Evolutionary conservation across 2,113 vertebrate genomes (phyloP), one percentile per base, ranked within the genome.

Genomic region (Ciconia boyciana): DNA sequence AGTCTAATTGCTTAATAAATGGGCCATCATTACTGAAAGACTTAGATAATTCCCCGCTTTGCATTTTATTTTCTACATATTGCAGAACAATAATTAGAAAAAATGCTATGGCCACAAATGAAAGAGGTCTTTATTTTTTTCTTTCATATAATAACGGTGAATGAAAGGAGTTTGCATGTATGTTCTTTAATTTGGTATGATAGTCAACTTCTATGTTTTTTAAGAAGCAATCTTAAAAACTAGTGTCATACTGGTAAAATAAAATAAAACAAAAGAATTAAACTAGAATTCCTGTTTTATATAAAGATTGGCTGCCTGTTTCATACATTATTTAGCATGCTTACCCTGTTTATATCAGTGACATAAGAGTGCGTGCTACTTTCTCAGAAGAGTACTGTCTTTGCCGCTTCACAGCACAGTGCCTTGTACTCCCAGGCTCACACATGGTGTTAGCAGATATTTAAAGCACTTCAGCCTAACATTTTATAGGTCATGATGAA

Each of bases 271-370:
- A 28, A 81, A 79, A 79, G 78, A 89, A 94, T 82, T 92, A 46
- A 76, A 0, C 39, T 52, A 55, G 85, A 85, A 77, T 94, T 94
- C n/a, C 84, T 90, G 29, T 60, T 93, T 70, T 69, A 29, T 92
- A n/a, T 72, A 39, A 94, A 93, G 89, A 90, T 85, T 77, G 95
- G 55, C 96, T 95, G 68, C 62, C 79, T 76, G 87, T 86, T 87
- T 91, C 87, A 96, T 98, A 91, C 97, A 98, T 98, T 97, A 98
- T 98, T 98, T 96, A 98, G 65, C 90, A 44, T 90, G 58, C 95
- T 97, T 93, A 90, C 97, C 95, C 98, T 98, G 98, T 99, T 99
- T 99, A 98, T 99, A 98, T 99, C 98, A 96, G 98, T 98, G 98
- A 98, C 98, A 98, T 96, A 93, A 96, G 96, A 95, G 97, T 96